Conservation (phyloP, 2,113 vertebrate species). For the Myodes glareolus region DNA sequence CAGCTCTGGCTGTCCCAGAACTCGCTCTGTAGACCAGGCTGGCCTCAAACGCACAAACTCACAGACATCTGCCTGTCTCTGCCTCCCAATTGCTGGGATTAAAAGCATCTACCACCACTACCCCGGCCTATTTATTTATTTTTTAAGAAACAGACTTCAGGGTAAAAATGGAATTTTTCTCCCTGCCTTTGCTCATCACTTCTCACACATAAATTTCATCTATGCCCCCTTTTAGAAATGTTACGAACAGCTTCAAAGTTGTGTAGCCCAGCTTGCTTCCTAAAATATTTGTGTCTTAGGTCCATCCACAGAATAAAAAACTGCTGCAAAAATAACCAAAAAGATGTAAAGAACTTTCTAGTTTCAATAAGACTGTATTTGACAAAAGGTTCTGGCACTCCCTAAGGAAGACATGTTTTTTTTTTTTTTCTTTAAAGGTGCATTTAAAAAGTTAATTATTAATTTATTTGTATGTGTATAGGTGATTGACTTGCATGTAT, state of each 20-base stretch:
- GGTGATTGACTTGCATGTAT: not conserved
- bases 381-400: slow-evolving; percentile 30
- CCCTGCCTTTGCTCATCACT: not conserved
- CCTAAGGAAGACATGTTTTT: not conserved
- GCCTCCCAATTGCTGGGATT: not conserved
- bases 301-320: not conserved
- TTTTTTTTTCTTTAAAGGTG: not conserved
- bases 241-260: slow-evolving; percentile 43
- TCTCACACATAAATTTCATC: slow-evolving; percentile 5
- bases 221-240: slow-evolving; percentile 25
- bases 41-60: not conserved
- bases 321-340: slow-evolving; percentile 18
- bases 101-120: not conserved
- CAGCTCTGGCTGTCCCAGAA: not conserved
- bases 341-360: slow-evolving; percentile 45
- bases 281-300: slow-evolving; percentile 1
- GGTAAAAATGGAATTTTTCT: slow-evolving; percentile 39
- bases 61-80: not conserved
- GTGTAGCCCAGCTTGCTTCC: not conserved
- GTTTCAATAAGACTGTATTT: not conserved
- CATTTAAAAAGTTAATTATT: not conserved
- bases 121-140: not conserved
- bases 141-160: not conserved
- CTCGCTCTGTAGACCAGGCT: not conserved
- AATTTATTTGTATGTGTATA: not conserved